phyloP scores from a whole-genome alignment of 2,888 invertebrate genomes.

The Nephrotoma appendiculata region DNA sequence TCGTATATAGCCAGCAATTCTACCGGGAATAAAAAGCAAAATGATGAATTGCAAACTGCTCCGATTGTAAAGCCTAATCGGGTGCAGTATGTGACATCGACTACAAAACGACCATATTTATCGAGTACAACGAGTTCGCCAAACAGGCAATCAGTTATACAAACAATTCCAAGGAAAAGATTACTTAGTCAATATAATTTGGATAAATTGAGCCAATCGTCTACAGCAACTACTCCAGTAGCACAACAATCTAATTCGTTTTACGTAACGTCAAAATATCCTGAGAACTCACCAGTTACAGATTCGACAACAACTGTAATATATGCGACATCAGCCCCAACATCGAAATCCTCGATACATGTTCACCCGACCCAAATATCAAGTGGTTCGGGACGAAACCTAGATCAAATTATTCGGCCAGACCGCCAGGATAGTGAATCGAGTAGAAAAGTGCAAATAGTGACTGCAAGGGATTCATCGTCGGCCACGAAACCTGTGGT shows the following conservation, averaged over 20 bases:
- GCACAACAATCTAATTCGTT: background rate
- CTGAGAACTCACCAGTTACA: background rate
- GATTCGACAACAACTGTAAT: constrained; percentile 19
- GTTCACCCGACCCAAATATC: constrained; percentile 16
- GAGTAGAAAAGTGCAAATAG: constrained; percentile 12
- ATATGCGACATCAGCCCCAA: constrained; percentile 20
- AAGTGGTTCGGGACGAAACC: constrained; percentile 8
- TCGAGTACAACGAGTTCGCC: constrained; percentile 34
- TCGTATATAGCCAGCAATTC: constrained; percentile 48
- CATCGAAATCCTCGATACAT: constrained; percentile 15
- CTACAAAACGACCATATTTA: constrained; percentile 39
- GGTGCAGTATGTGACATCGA: constrained; percentile 32
- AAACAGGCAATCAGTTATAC: constrained; percentile 46
- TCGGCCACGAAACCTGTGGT: constrained; percentile 36
- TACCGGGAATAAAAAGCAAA: constrained; percentile 29
- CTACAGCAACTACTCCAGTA: background rate
- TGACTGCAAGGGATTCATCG: constrained; percentile 3
- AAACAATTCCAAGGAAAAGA: constrained; percentile 45
- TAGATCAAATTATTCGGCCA: constrained; percentile 12
- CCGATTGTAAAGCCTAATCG: constrained; percentile 2
- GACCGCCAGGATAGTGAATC: constrained; percentile 17
- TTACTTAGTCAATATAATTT: constrained; percentile 18
- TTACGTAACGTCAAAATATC: constrained; percentile 1
- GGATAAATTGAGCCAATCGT: background rate
- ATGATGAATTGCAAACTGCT: background rate